Base-by-base conservation (phyloP, 2,888 invertebrate genomes). In the Hybos culiciformis region DNA sequence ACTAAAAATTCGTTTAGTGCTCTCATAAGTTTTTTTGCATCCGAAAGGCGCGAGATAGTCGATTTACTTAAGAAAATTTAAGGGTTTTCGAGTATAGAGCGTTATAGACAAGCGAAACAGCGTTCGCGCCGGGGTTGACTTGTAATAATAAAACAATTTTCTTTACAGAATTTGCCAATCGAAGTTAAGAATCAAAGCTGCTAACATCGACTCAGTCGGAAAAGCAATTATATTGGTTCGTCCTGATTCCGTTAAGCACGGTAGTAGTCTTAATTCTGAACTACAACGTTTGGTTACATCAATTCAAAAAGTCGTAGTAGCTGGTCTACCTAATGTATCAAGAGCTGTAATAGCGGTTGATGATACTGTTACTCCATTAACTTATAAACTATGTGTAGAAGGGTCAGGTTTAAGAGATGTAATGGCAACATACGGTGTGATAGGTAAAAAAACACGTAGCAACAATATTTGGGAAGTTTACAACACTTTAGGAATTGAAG, bases 391-490 rank as follows among this genome's bases (percentile, higher is more conserved):
- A 32, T 83, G 94, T 55, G 96, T 98, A 21, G 98, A 98, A 70
- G 98, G 98, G 12, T 83, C 91, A 56, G 94, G 96, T 39, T 71
- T 96, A 48, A 70, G 85, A 24, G 86, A 88, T 57, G 96, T 98
- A 8, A 87, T 97, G 70, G 93, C 91, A 1, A 93, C 93, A 0
- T 79, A 73, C 56, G 93, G 97, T n/a, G 83, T 98, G 2, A 73
- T 87, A 46, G 90, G 88, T 0, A 71, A 66, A 0, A 79, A 78
- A 53, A 90, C 91, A 0, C 76, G 78, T 0, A 96, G 94, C 4
- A 98, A 98, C 63, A 96, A 96, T 59, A 93, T 91, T 19, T 77
- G 84, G 51, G 94, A 97, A 71, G 91, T 84, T 7, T 86, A 75
- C 58, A 73, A 80, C 52, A 90, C 92, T 0, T 71, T 99, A 17